A percentile compares a stretch with the other conserved stretches of the same genome.
phyloP scores from a whole-genome alignment of 2,888 invertebrate species.

The Helobdella robusta region DNA sequence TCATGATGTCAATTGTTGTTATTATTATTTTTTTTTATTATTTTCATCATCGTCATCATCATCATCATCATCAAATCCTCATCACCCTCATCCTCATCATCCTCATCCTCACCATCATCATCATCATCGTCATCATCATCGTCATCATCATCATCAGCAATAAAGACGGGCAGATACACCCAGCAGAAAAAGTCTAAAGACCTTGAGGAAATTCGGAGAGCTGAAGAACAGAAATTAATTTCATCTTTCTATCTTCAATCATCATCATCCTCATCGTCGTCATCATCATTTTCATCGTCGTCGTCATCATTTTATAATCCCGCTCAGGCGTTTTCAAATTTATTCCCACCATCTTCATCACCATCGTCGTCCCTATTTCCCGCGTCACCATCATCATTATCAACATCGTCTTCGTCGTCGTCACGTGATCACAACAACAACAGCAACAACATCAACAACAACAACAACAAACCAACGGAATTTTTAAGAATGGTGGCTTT shows the following conservation, averaged over 20 bases:
- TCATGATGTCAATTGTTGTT: too few species aligned
- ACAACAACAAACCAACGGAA: slow-evolving; percentile 7
- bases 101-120: not conserved
- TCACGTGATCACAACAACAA: slow-evolving; percentile 3
- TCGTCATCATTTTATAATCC: not conserved
- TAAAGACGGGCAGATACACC: slow-evolving; percentile 46
- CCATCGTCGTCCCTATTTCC: not conserved
- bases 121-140: not conserved
- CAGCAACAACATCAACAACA: slow-evolving; percentile 7
- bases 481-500: too few species aligned
- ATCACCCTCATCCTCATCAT: slow-evolving; percentile 3
- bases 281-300: not conserved
- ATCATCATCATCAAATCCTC: too few species aligned
- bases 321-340: not conserved
- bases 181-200: slow-evolving; percentile 43
- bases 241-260: not conserved
- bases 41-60: too few species aligned
- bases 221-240: too few species aligned
- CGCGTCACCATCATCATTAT: not conserved
- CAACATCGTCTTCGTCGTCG: not conserved
- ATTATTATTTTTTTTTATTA: too few species aligned
- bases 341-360: not conserved
- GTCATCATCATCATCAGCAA: slow-evolving; percentile 37
- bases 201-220: slow-evolving; percentile 39
- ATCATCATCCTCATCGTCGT: not conserved